These are phyloP conservation scores for Condylura cristata DNA, from an alignment of 2,113 vertebrate species.

Conservation along the genomic window DNA sequence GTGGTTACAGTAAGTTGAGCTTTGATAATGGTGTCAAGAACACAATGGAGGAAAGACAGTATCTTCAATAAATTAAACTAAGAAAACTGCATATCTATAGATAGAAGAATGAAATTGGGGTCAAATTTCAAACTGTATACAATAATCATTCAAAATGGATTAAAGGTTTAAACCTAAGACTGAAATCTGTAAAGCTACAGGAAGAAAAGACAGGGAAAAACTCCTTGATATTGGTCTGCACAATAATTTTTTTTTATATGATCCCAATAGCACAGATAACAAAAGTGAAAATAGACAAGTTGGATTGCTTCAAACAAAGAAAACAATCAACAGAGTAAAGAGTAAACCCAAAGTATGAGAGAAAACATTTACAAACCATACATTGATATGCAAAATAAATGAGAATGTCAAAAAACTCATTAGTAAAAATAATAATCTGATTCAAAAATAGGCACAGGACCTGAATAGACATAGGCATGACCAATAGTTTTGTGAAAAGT, in stretches of 20 bases:
- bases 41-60: too few relatives aligned
- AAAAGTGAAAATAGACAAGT: background rate
- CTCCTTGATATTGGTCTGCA: background rate
- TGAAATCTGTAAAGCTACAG: too few relatives aligned
- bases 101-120: background rate
- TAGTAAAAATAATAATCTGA: background rate
- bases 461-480: background rate
- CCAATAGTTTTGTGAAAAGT: too few relatives aligned
- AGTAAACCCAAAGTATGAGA: too few relatives aligned
- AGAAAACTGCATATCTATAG: background rate
- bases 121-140: too few relatives aligned
- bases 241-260: background rate
- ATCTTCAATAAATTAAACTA: background rate
- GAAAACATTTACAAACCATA: slow-evolving; percentile 19
- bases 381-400: background rate
- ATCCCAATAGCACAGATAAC: background rate
- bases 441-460: background rate
- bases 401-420: too few relatives aligned
- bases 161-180: too few relatives aligned
- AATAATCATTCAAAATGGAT: too few relatives aligned
- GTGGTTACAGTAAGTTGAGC: too few relatives aligned
- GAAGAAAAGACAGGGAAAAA: background rate
- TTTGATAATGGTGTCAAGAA: too few relatives aligned
- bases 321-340: background rate
- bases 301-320: background rate